Base-by-base conservation (phyloP, 2,888 invertebrate species). In the Lasioglossum figueresi region DNA sequence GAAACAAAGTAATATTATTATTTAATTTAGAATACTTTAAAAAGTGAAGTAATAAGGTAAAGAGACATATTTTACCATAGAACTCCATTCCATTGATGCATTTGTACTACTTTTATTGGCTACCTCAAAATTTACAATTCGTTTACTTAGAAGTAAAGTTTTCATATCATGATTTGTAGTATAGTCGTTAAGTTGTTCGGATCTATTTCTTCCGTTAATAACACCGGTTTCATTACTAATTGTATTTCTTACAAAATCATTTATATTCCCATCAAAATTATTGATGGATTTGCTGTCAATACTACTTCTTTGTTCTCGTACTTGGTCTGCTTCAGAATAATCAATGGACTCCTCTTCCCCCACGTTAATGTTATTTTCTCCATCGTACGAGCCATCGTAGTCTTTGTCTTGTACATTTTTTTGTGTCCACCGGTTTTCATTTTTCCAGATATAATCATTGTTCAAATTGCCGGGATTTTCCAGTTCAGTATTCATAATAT, bases 261-360 rank as follows among this genome's bases (percentile, higher is more conserved):
- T 52, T 63, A 63, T 31, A 48, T 40, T 40, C 1, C 23, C 74
- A 68, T 14, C 27, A 59, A 59, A 12, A 34, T 76, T 31, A 31
- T 68, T 27, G 37, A n/a, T 68, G 72, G 70, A 63, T 76, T 52
- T 77, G 48, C 16, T 23, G 40, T 83, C 34, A 40, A 40, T 45
- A 43, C 91, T 89, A 82, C 92, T 94, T 59, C 94, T 91, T 63
- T 93, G 92, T 40, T 93, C 89, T n/a, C 93, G 92, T 79, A 93
- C 76, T 71, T 93, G 93, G 43, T 89, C 88, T 14, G 80, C 73
- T 59, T 89, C 91, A 16, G 80, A 72, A 66, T 88, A 84, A 73
- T 92, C 91, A 3, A 77, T 56, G 37, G 76, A 72, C 31, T 79
- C 79, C 12, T 83, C 86, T 19, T 85, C 87, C 27, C 80, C 86